Conservation (phyloP, 2,113 vertebrate species). For the Urocolius indicus region DNA sequence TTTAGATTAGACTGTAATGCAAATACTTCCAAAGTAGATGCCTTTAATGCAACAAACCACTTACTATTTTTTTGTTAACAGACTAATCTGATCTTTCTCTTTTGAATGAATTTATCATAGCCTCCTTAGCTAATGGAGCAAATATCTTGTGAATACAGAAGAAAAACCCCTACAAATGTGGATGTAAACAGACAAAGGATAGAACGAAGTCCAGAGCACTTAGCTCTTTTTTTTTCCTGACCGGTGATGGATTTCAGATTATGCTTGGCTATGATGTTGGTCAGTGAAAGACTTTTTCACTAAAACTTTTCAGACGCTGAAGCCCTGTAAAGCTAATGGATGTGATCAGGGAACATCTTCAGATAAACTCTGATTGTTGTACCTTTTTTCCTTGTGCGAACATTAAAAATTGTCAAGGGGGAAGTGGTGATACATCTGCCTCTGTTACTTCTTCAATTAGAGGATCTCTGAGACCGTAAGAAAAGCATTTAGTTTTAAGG, state of each 20-base stretch:
- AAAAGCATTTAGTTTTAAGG: neutral
- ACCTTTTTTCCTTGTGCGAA: neutral
- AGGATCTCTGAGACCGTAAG: neutral
- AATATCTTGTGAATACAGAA: neutral
- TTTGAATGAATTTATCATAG: neutral
- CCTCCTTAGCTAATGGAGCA: neutral
- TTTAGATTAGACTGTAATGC: neutral
- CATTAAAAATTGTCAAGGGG: neutral
- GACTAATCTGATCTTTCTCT: neutral
- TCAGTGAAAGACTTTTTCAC: neutral
- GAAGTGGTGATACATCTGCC: neutral
- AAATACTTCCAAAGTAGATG: neutral
- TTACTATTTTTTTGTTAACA: neutral
- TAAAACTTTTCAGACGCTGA: neutral
- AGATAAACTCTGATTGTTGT: neutral
- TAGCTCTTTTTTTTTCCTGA: neutral
- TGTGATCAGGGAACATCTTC: neutral
- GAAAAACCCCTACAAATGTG: neutral
- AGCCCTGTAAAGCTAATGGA: neutral
- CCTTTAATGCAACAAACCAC: neutral
- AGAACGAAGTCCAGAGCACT: neutral
- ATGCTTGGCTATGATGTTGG: neutral
- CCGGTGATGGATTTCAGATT: neutral
- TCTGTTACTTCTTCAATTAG: accelerated
- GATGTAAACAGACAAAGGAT: neutral